Evolutionary conservation across 2,113 vertebrate genomes (phyloP), one percentile per base, ranked within the genome.

Genomic region (Pomatostomus ruficeps): DNA sequence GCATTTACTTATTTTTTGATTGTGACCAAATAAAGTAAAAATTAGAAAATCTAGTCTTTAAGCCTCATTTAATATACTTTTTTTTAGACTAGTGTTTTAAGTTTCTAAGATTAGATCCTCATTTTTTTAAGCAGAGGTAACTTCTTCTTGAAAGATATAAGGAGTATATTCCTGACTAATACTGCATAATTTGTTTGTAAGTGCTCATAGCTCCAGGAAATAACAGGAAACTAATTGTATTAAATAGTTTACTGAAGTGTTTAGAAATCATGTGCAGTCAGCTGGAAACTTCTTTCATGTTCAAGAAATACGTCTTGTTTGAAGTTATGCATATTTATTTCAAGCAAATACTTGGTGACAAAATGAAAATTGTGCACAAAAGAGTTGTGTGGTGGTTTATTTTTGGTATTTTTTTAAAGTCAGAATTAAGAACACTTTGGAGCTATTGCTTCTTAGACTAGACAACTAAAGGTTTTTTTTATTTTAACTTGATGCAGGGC

Each of bases 291-390:
- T 78, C 33, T 90, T 96, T 84, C 25, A 26, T 67, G 33, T 84
- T 72, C 6, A n/a, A 48, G 72, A 93, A 79, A 51, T 52, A 58
- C 7, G 33, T 73, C 31, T 72, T 91, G 24, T 75, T 73, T 40
- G 91, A 93, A 61, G 76, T 97, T 42, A 62, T 23, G 15, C 68
- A 6, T 75, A 59, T 95, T 96, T 28, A 72, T 92, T 73, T 87
- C 38, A 78, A 81, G 17, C 24, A 74, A 85, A 76, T 70, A 26
- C 10, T 35, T 24, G 23, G n/a, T 80, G n/a, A 35, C 35, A 73
- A 74, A 82, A 48, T 72, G 7, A 65, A 94, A 14, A 9, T 35
- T 46, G n/a, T 76, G 14, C 28, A 59, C 20, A 40, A 45, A 63
- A 59, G 11, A 42, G 11, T 62, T 79, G 13, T 46, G 8, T 61